Conservation (phyloP, 2,113 vertebrate species). For the Ammodytes marinus region DNA sequence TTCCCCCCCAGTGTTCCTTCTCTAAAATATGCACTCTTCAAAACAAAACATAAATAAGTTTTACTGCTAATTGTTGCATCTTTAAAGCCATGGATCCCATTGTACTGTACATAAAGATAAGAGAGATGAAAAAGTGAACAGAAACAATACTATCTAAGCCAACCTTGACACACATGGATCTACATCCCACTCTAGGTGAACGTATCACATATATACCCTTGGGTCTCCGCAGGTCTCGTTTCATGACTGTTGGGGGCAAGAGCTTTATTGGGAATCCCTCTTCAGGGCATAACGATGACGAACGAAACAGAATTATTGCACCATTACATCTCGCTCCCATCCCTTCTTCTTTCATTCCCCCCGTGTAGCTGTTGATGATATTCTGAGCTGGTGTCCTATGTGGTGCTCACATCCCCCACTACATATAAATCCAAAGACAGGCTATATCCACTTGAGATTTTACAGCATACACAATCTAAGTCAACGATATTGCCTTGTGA, state of each 20-base stretch:
- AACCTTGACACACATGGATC: neutral
- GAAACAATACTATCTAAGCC: neutral
- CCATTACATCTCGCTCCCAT: constrained; percentile 54
- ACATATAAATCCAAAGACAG: constrained; percentile 54
- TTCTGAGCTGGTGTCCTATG: constrained; percentile 52
- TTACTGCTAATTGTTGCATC: neutral
- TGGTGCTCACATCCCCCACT: constrained; percentile 20
- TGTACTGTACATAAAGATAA: neutral
- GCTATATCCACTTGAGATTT: constrained; percentile 35
- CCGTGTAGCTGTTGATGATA: constrained; percentile 48
- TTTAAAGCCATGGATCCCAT: neutral
- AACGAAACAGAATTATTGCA: constrained; percentile 59
- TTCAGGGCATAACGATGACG: constrained; percentile 43
- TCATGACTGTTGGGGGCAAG: constrained; percentile 13
- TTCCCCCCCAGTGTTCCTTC: constrained; percentile 2
- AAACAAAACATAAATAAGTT: constrained; percentile 7
- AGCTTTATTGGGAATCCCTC: constrained; percentile 64
- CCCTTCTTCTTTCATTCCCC: constrained; percentile 40
- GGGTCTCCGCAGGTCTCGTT: constrained; percentile 29
- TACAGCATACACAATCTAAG: neutral
- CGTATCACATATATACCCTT: constrained; percentile 21
- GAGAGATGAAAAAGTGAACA: neutral
- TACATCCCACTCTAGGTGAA: constrained; percentile 6
- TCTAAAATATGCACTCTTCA: neutral
- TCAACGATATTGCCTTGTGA: neutral